phyloP scores from a whole-genome alignment of 2,113 vertebrate genomes.

The Boulengeromyrus knoepffleri region DNA sequence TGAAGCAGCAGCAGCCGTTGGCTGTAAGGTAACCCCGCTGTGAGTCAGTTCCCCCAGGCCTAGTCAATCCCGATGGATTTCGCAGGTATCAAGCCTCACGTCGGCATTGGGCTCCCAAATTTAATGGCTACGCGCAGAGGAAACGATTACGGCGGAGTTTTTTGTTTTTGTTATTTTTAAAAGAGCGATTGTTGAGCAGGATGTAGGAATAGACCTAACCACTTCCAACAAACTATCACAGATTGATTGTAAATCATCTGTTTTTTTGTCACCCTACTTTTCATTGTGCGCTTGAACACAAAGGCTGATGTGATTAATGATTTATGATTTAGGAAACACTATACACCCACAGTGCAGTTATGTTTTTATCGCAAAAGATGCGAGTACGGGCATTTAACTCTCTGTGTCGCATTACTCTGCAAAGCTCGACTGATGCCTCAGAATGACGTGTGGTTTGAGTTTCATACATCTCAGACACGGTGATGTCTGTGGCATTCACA shows the following conservation, averaged over 20 bases:
- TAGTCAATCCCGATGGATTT: background rate
- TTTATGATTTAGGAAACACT: background rate
- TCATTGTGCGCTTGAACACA: background rate
- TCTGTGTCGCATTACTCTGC: background rate
- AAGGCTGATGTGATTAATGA: background rate
- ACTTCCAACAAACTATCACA: background rate
- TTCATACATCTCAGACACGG: background rate
- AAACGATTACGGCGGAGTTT: background rate
- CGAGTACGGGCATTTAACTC: background rate
- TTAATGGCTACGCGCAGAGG: background rate
- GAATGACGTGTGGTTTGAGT: background rate
- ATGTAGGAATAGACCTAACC: background rate
- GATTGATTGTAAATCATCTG: background rate
- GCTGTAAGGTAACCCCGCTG: background rate
- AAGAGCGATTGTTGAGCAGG: background rate
- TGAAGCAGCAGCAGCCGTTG: background rate
- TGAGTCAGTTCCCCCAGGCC: background rate
- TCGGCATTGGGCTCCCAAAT: background rate
- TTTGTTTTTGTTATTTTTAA: background rate
- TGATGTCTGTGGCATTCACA: background rate
- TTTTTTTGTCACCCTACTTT: background rate
- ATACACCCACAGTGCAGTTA: background rate
- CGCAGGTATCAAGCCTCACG: background rate
- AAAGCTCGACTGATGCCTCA: background rate
- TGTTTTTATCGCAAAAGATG: background rate